phyloP scores from a whole-genome alignment of 1,140 invertebrate genomes.

The Eumeta japonica region DNA sequence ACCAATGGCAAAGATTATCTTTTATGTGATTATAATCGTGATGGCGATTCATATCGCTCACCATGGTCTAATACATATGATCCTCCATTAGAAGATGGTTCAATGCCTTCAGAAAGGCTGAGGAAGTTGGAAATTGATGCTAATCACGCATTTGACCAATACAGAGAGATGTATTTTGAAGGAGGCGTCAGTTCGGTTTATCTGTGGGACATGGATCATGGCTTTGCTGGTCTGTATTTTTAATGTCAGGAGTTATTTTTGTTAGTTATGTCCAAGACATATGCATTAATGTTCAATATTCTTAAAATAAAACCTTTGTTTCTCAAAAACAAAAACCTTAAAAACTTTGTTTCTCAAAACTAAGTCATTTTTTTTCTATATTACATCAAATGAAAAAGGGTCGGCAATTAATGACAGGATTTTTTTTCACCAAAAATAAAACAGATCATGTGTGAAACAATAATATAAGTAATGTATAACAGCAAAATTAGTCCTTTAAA shows the following conservation, averaged over 20 bases:
- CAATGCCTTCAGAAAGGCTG: conserved; percentile 94
- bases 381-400: too few species aligned
- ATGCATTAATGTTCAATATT: too few species aligned
- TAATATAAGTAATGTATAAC: too few species aligned
- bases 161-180: conserved; percentile 99
- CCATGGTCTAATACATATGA: conserved; percentile 99
- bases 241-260: background rate
- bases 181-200: conserved; percentile 99
- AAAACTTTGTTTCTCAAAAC: too few species aligned
- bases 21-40: conserved; percentile 96
- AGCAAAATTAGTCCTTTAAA: too few species aligned
- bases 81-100: conserved; percentile 96
- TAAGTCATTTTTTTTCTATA: too few species aligned
- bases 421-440: too few species aligned
- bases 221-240: conserved; percentile 78
- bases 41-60: conserved; percentile 98
- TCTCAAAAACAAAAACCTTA: too few species aligned
- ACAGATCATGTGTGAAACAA: too few species aligned
- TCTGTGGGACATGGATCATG: conserved; percentile 98
- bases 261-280: too few species aligned
- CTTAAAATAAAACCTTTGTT: too few species aligned
- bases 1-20: conserved; percentile 95
- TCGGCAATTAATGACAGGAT: too few species aligned
- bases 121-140: conserved; percentile 96
- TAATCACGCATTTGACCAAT: conserved; percentile 97